These are phyloP conservation scores for Sepiola atlantica DNA, from an alignment of 2,888 invertebrate genomes.

Conservation along the genomic window DNA sequence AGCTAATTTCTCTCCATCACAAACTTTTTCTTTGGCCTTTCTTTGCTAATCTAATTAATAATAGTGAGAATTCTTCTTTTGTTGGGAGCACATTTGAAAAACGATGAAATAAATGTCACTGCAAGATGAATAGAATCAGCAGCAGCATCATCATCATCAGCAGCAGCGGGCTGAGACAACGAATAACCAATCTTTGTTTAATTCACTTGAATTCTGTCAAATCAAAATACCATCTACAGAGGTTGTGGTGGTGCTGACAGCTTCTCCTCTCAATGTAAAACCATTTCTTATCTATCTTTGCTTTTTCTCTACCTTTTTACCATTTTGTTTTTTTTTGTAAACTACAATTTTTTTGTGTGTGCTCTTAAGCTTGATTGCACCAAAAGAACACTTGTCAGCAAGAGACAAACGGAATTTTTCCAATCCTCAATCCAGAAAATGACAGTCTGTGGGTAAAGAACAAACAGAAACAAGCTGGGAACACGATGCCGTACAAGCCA, in stretches of 20 bases:
- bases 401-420: slow-evolving; percentile 1
- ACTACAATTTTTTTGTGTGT: too few species aligned
- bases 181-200: neutral
- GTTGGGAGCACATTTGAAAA: neutral
- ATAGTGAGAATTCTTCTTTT: neutral
- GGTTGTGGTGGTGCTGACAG: slow-evolving; percentile 22
- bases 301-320: neutral
- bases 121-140: neutral
- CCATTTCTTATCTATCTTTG: slow-evolving; percentile 6
- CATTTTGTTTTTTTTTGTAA: too few species aligned
- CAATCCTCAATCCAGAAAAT: neutral
- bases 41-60: slow-evolving; percentile 32
- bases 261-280: slow-evolving; percentile 32
- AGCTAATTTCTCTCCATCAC: neutral
- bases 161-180: neutral
- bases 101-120: neutral
- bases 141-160: neutral
- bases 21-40: neutral
- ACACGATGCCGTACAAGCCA: slow-evolving; percentile 1
- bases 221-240: slow-evolving; percentile 32
- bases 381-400: neutral
- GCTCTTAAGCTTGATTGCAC: neutral
- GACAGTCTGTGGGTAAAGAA: neutral
- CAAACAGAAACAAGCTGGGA: neutral
- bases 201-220: slow-evolving; percentile 10